phyloP scores from a whole-genome alignment of 2,888 invertebrate genomes.

The Phyllotreta striolata region DNA sequence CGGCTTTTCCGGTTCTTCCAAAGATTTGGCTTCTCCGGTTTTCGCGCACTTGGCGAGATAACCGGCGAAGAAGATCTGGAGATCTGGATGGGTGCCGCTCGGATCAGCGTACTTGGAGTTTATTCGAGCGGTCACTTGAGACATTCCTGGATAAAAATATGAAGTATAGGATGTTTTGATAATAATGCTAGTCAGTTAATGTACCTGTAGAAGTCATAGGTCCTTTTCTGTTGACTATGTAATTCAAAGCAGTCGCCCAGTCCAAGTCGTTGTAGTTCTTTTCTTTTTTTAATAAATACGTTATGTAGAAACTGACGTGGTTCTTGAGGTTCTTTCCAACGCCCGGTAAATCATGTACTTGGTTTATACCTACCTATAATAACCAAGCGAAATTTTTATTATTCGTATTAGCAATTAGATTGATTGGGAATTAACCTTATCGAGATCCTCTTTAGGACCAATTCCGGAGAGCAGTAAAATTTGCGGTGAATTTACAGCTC shows the following conservation, averaged over 20 bases:
- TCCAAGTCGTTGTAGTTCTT: constrained; percentile 66
- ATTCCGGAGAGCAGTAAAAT: constrained; percentile 72
- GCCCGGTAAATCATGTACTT: constrained; percentile 70
- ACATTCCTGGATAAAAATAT: constrained; percentile 56
- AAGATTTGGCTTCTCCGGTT: constrained; percentile 62
- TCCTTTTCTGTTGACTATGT: constrained; percentile 67
- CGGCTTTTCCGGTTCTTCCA: constrained; percentile 55
- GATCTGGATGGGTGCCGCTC: constrained; percentile 69
- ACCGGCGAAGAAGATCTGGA: constrained; percentile 73
- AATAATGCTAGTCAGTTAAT: neutral
- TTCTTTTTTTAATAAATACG: constrained; percentile 65
- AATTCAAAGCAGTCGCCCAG: constrained; percentile 70
- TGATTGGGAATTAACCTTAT: constrained; percentile 50
- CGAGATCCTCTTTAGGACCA: constrained; percentile 69
- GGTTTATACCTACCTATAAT: constrained; percentile 64
- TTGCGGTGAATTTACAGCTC: constrained; percentile 74
- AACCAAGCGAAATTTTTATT: neutral
- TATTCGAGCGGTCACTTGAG: constrained; percentile 72
- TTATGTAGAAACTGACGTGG: constrained; percentile 70
- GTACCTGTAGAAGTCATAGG: constrained; percentile 69
- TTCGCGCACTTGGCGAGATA: constrained; percentile 69
- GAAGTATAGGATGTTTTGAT: neutral
- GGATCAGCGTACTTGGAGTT: constrained; percentile 69
- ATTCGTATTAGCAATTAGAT: neutral
- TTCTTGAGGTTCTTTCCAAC: constrained; percentile 76